These are phyloP conservation scores for Gonioctena quinquepunctata DNA, from an alignment of 1,140 invertebrate genomes.

Conservation along the genomic window DNA sequence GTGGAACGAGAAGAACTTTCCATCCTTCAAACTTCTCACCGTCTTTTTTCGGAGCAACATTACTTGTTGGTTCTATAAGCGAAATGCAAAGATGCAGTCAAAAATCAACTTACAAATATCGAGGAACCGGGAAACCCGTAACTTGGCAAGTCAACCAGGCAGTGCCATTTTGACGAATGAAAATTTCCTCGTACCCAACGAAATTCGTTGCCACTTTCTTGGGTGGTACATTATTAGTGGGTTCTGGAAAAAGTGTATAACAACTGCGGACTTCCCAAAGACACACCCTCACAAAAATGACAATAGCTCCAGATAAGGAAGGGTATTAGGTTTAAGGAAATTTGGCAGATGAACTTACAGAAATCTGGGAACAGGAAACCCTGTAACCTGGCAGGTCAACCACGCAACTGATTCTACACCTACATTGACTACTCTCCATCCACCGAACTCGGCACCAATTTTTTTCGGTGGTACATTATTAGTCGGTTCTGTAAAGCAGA, in stretches of 20 bases:
- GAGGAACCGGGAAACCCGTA: constrained; percentile 68
- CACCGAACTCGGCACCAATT: constrained; percentile 67
- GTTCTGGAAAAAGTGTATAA: constrained; percentile 59
- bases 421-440: constrained; percentile 68
- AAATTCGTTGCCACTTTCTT: constrained; percentile 68
- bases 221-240: constrained; percentile 56
- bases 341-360: constrained; percentile 61
- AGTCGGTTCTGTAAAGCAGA: constrained; percentile 56
- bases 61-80: constrained; percentile 58
- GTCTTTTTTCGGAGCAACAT: constrained; percentile 63
- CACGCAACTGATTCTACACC: constrained; percentile 61
- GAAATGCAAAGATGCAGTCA: constrained; percentile 9
- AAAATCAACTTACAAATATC: constrained; percentile 63
- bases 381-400: constrained; percentile 69
- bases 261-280: constrained; percentile 26
- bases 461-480: constrained; percentile 59
- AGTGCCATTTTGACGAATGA: constrained; percentile 60
- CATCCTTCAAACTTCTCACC: constrained; percentile 69
- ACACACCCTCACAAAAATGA: not conserved
- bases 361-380: constrained; percentile 68
- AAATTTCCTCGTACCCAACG: constrained; percentile 69
- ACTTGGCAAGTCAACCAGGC: constrained; percentile 70
- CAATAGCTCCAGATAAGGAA: not conserved
- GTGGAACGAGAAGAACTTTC: constrained; percentile 67
- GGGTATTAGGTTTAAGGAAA: not conserved